Evolutionary conservation across 2,888 invertebrate species (phyloP), one percentile per base, ranked within the genome.

Genomic region (Agrotis exclamationis): DNA sequence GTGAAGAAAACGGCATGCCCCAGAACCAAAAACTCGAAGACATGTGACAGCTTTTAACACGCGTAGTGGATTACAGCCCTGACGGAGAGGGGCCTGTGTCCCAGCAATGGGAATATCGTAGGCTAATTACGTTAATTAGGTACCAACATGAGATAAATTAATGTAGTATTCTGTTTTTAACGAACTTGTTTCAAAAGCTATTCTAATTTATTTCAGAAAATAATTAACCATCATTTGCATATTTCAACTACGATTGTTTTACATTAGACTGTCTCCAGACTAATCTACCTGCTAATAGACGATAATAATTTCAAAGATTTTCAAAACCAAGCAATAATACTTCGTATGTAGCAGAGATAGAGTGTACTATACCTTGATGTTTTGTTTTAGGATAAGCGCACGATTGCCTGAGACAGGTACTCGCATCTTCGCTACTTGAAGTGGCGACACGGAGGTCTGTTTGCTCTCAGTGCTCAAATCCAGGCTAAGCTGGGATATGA

Each of bases 401-500:
- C 47, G 58, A 74, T 80, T 80, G 71, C 62, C 48, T 20, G 65
- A 73, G 72, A 77, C 82, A 65, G 63, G 70, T 66, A 51, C 74
- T 83, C 77, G 67, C 56, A 63, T 83, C 80, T 84, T 81, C 85
- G 77, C 78, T 68, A 80, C 79, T 85, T 84, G 68, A 81, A 85
- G 76, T 80, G 80, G 74, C 65, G 72, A 72, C 78, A 71, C 66
- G 77, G 80, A 76, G 74, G 70, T 69, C 70, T 87, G 86, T 88
- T 88, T 86, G 82, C 83, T 84, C 80, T 62, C 76, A 64, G 80
- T 84, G 88, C 88, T 85, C 77, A 87, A 88, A 86, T 86, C 87
- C 78, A 53, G 22, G 70, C 74, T 87, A 85, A 88, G 83, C 87
- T 80, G 72, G 78, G 83, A 80, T 85, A 76, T 53, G 67, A 79